Conservation (phyloP, 2,888 invertebrate genomes). For the Argyra leucocephala region DNA sequence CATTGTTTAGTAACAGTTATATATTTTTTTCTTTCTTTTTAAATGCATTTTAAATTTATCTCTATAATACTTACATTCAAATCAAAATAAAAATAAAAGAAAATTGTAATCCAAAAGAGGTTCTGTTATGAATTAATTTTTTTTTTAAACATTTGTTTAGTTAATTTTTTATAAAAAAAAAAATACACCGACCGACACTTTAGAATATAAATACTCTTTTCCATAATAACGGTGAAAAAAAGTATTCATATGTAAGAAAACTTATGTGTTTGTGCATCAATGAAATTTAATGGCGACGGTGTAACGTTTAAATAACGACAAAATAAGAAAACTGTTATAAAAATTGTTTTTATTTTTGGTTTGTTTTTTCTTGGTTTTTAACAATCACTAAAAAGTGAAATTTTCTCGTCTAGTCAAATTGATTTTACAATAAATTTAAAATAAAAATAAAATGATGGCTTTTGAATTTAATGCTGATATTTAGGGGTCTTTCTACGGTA, state of each 20-base stretch:
- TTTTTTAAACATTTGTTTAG: no score
- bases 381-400: not conserved
- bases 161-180: no score
- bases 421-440: slow-evolving; percentile 7
- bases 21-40: not conserved
- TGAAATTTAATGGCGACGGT: slow-evolving; percentile 15
- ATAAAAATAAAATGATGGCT: not conserved
- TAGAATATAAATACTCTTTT: no score
- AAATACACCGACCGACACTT: no score
- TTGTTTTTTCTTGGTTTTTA: not conserved
- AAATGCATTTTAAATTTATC: not conserved
- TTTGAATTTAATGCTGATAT: not conserved
- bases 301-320: slow-evolving; percentile 3
- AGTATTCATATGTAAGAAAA: no score
- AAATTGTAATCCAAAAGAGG: no score
- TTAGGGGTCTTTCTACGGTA: not conserved
- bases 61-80: no score
- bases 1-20: not conserved
- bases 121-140: no score
- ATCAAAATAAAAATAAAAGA: no score
- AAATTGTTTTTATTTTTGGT: not conserved
- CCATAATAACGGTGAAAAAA: no score
- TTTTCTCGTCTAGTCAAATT: slow-evolving; percentile 10
- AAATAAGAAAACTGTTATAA: not conserved
- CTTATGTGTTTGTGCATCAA: not conserved